phyloP scores from a whole-genome alignment of 2,113 vertebrate genomes.

The Hypanus sabinus region DNA sequence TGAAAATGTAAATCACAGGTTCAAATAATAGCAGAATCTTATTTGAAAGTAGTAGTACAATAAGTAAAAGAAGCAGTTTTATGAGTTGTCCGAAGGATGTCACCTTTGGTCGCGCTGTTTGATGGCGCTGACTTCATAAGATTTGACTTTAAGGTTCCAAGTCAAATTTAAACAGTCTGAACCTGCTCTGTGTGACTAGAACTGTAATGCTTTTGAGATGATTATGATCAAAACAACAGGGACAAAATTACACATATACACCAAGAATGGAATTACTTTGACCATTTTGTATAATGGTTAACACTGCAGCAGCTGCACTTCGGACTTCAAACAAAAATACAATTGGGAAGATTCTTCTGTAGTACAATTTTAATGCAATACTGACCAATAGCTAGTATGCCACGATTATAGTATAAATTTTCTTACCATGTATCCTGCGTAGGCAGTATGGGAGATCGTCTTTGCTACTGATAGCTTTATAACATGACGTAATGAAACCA shows the following conservation, averaged over 20 bases:
- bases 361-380: not conserved
- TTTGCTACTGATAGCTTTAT: slow-evolving; percentile 98
- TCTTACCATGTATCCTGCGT: slow-evolving; percentile 91
- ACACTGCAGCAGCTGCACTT: not conserved
- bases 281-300: too few relatives aligned
- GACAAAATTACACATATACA: not conserved
- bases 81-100: too few relatives aligned
- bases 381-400: not conserved
- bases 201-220: not conserved
- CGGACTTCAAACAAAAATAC: not conserved
- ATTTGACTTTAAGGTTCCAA: not conserved
- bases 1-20: too few relatives aligned
- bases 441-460: slow-evolving; percentile 97
- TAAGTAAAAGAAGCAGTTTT: too few relatives aligned
- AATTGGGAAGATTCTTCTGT: not conserved
- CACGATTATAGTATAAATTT: not conserved
- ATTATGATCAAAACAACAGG: not conserved
- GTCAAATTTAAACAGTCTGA: not conserved
- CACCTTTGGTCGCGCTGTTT: too few relatives aligned
- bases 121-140: too few relatives aligned
- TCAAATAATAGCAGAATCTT: too few relatives aligned
- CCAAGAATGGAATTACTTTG: not conserved
- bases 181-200: not conserved
- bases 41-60: too few relatives aligned
- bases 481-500: slow-evolving; percentile 95